Evolutionary conservation across 2,888 invertebrate species (phyloP), one percentile per base, ranked within the genome.

Genomic region (Glyphotaelius pellucidus): DNA sequence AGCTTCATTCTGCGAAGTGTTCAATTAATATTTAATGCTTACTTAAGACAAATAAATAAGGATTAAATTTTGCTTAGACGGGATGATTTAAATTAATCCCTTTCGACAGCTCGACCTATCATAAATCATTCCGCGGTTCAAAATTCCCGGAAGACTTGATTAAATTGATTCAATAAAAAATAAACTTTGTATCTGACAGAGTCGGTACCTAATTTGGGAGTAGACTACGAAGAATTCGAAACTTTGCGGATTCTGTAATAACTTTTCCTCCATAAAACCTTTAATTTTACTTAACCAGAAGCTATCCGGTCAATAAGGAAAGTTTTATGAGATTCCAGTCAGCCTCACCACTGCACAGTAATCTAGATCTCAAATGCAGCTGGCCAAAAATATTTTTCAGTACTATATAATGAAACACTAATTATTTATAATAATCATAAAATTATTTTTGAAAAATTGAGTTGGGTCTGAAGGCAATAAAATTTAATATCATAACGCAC

Each of bases 251-350:
- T 81, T 86, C 79, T 35, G 79, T 86, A 86, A 47, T 85, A 87
- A 79, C 81, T 79, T 30, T 86, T 42, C 88, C 35, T 80, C 52
- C 32, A 42, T 35, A 81, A 86, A 91, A 88, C 42, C 88, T 88
- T 91, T 88, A 91, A 91, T 91, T 91, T 88, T 88, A 47, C 67
- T 86, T 31, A 80, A 81, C 42, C 91, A 80, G 35, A 91, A 91
- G 79, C 81, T 91, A 80, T 87, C 52, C 52, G 87, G 88, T 88
- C 80, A 88, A 81, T 88, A 88, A 81, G 81, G 31, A 91, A 90
- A 88, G 31, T 87, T 91, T 81, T 87, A 19, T 80, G 80, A 52
- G 52, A 88, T 91, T 91, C 42, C 11, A 86, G 42, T 47, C 87
- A 38, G 81, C 80, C 19, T 19, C 25, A 19, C 30, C 35, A 31